A percentile compares a stretch with the other conserved stretches of the same genome.
Evolutionary conservation across 1,140 invertebrate species (phyloP).

Genomic region (Phocides pigmalion): DNA sequence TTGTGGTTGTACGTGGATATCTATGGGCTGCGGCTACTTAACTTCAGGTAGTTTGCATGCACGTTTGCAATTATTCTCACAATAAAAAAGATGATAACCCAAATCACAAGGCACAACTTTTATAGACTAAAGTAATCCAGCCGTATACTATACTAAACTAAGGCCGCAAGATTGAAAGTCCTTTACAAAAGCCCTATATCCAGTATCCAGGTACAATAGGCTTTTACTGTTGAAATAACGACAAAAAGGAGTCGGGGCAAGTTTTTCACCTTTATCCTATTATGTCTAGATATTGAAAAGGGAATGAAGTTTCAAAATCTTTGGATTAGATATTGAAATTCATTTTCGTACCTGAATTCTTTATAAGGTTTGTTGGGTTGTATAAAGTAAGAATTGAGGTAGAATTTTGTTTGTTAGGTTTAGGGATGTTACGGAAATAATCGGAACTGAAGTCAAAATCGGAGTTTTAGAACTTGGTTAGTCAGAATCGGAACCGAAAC

Average conservation of each 20-base stretch:
- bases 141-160: neutral
- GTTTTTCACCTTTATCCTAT: conserved; percentile 8
- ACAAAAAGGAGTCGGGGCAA: neutral
- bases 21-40: no score
- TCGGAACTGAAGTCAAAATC: no score
- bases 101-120: no score
- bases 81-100: no score
- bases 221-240: conserved; percentile 7
- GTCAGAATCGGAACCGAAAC: no score
- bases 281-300: conserved; percentile 14
- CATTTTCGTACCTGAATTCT: conserved; percentile 3
- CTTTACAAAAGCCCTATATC: neutral
- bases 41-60: neutral
- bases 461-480: no score
- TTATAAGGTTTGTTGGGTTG: neutral
- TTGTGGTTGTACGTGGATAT: no score
- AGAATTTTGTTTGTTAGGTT: neutral
- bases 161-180: neutral
- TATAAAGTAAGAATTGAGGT: neutral
- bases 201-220: conserved; percentile 1
- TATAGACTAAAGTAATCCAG: neutral
- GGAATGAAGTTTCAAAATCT: conserved; percentile 17
- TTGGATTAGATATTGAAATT: conserved; percentile 14
- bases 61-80: no score
- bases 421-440: no score